phyloP scores from a whole-genome alignment of 2,888 invertebrate species.

The Cheilosia vulpina region DNA sequence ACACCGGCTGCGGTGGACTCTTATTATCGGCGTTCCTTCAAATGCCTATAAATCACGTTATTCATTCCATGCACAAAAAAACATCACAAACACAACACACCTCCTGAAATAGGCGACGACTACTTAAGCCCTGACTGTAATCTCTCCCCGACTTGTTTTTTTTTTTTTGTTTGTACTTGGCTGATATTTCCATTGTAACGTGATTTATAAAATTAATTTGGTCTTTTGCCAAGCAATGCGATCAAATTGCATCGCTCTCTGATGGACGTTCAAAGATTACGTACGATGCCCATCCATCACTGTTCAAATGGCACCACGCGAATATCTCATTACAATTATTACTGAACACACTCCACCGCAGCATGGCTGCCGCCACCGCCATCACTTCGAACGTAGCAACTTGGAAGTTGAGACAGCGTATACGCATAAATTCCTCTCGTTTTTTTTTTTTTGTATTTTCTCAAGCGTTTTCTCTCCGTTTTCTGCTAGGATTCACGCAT shows the following conservation, averaged over 20 bases:
- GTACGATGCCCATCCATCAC: constrained; percentile 55
- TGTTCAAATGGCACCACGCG: constrained; percentile 55
- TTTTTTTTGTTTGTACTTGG: background rate
- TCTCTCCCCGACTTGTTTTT: background rate
- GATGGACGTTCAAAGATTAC: constrained; percentile 43
- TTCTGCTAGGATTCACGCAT: constrained; percentile 41
- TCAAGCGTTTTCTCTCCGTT: constrained; percentile 24
- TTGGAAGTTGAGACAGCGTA: background rate
- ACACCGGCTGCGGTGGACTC: background rate
- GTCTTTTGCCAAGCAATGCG: constrained; percentile 44
- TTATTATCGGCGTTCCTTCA: constrained; percentile 19
- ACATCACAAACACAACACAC: constrained; percentile 11
- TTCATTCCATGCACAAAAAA: constrained; percentile 23
- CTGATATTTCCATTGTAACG: constrained; percentile 38
- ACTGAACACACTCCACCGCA: constrained; percentile 32
- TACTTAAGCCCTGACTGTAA: background rate
- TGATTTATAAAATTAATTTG: constrained; percentile 54
- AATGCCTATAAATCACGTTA: constrained; percentile 39
- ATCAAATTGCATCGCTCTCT: constrained; percentile 52
- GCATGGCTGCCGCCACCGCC: background rate
- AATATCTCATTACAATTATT: constrained; percentile 60
- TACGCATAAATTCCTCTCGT: constrained; percentile 47
- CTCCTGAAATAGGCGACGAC: constrained; percentile 26
- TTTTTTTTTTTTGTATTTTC: constrained; percentile 44
- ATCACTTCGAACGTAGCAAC: background rate